Conservation (phyloP, 1,140 invertebrate genomes). For the Tetragonula clypearis region DNA sequence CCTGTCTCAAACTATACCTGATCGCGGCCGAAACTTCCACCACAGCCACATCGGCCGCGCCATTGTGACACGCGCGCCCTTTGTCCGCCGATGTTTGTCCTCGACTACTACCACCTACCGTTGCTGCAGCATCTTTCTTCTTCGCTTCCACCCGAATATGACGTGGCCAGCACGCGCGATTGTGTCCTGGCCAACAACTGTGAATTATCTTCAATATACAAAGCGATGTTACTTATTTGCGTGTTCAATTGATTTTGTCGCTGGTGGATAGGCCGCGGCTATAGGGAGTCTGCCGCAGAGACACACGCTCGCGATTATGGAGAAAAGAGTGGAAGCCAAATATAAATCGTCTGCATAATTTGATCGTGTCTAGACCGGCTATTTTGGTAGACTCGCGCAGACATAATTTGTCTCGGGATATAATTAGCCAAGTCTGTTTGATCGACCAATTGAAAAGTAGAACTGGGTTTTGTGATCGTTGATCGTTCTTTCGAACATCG, state of each 20-base stretch:
- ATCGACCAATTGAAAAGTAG: constrained; percentile 53
- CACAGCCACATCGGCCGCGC: neutral
- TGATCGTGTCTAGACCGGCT: constrained; percentile 30
- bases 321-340: no score
- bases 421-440: constrained; percentile 55
- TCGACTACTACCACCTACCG: neutral
- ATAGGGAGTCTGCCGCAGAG: no score
- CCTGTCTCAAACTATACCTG: constrained; percentile 42
- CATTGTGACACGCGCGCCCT: neutral
- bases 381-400: constrained; percentile 48
- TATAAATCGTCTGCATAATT: neutral
- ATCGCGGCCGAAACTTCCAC: constrained; percentile 49
- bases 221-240: no score
- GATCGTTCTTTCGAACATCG: neutral
- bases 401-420: constrained; percentile 64
- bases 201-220: no score
- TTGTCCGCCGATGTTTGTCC: neutral
- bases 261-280: no score
- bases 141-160: neutral
- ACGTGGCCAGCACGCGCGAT: no score
- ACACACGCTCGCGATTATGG: no score
- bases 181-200: no score
- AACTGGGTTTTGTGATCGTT: constrained; percentile 62
- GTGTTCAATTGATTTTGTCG: no score
- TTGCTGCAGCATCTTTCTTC: neutral